Conservation (phyloP, 2,888 invertebrate genomes). For the Coleophora flavipennella region DNA sequence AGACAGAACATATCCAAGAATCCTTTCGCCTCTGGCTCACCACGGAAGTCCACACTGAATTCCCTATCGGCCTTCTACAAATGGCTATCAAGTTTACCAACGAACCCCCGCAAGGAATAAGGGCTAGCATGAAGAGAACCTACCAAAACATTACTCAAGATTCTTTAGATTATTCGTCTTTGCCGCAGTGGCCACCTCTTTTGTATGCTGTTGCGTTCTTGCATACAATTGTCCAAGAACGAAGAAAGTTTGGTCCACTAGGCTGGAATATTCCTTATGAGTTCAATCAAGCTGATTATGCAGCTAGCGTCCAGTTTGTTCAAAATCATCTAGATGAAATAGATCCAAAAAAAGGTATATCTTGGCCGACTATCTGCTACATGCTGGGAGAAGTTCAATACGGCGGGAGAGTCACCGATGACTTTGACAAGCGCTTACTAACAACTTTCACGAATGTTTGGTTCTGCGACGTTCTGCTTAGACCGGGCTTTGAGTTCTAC, state of each 20-base stretch:
- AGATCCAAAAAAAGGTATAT: slow-evolving; percentile 96
- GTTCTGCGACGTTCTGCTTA: slow-evolving; percentile 92
- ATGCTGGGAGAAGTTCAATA: slow-evolving; percentile 95
- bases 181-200: slow-evolving; percentile 94
- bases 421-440: slow-evolving; percentile 94
- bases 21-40: slow-evolving; percentile 94
- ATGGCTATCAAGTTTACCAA: slow-evolving; percentile 98
- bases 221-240: slow-evolving; percentile 95
- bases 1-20: slow-evolving; percentile 86
- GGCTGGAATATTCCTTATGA: slow-evolving; percentile 99
- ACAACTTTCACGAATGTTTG: slow-evolving; percentile 95
- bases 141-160: slow-evolving; percentile 93
- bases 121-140: slow-evolving; percentile 93
- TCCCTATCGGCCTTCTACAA: slow-evolving; percentile 90
- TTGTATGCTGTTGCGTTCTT: slow-evolving; percentile 95
- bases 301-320: slow-evolving; percentile 94
- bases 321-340: slow-evolving; percentile 98
- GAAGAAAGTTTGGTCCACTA: slow-evolving; percentile 95
- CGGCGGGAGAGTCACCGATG: slow-evolving; percentile 95
- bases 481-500: slow-evolving; percentile 93
- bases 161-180: slow-evolving; percentile 91
- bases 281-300: slow-evolving; percentile 97
- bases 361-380: slow-evolving; percentile 97
- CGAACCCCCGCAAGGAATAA: slow-evolving; percentile 96
- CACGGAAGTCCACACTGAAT: slow-evolving; percentile 93